Conservation (phyloP, 2,797 vertebrate genomes). For the Ptychobarbus kaznakovi region DNA sequence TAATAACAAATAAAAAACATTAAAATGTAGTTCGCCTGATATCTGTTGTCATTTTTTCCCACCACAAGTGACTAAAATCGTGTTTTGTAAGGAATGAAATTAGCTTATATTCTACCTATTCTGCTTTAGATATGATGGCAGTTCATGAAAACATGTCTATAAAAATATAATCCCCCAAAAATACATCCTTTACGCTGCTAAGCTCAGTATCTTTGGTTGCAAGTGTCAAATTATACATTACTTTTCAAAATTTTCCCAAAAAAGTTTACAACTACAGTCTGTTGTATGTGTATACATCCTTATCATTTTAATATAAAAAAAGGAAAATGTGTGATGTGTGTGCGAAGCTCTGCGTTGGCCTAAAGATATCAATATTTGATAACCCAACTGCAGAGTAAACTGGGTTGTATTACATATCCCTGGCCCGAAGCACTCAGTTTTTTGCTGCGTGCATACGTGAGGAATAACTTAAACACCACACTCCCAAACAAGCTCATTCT, state of each 20-base stretch:
- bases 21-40: background rate
- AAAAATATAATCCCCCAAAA: conserved; percentile 4
- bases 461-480: conserved; percentile 47
- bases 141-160: background rate
- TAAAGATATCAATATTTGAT: conserved; percentile 68
- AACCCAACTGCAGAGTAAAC: conserved; percentile 61
- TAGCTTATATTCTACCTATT: background rate
- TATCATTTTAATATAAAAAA: background rate
- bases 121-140: background rate
- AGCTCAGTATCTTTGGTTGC: background rate
- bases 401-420: conserved; percentile 60
- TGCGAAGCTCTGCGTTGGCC: conserved; percentile 40
- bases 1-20: background rate
- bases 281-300: background rate
- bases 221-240: background rate
- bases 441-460: conserved; percentile 34
- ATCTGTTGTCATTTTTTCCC: background rate
- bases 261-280: background rate
- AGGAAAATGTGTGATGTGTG: background rate
- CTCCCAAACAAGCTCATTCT: conserved; percentile 47
- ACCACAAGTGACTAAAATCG: background rate
- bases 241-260: background rate
- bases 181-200: background rate
- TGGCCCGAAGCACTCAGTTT: conserved; percentile 30
- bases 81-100: background rate